Base-by-base conservation (phyloP, 2,113 vertebrate species). In the Salvator merianae region DNA sequence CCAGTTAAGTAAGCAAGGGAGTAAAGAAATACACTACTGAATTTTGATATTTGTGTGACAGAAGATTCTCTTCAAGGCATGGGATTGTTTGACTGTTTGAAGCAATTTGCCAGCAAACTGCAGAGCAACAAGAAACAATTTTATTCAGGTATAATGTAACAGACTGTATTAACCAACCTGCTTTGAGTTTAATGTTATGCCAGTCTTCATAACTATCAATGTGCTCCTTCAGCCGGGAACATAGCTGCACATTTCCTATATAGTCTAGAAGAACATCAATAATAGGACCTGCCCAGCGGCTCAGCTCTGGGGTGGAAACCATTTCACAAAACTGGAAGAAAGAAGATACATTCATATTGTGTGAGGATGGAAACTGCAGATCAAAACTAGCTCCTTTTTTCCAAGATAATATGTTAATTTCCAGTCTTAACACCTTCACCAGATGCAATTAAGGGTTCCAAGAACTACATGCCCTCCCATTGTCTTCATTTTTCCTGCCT, bases 241-340 rank as follows among this genome's bases (percentile, higher is more conserved):
- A 99, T 62, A 99, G 96, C 79, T 95, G 96, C 87, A 98, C 97
- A 0, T 98, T 97, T 63, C 97, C 97, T 55, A 98, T 98, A 0
- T 98, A 97, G 93, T 99, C 98, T 93, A 99, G 95, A 34, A 99
- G 96, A 89, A 99, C 84, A n/a, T 98, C 97, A 0, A 99, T 92
- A 86, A 99, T 94, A 0, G 97, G 97, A n/a, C 97, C 98, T 0
- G 97, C 98, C 96, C 96, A 96, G 86, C 97, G 94, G 91, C 94
- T 96, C 84, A 98, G 95, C 79, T 96, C 94, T 0, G 97, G 93
- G n/a, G 97, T 91, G 0, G 97, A 97, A 88, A 99, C 94, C 96
- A 98, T 97, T 92, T 98, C 97, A 86, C 98, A 99, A 92, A 99
- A 99, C 98, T 99, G 93, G 20, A 91, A 86, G 88, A 77, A 10